phyloP scores from a whole-genome alignment of 2,888 invertebrate genomes.

The Chorisops tibialis region DNA sequence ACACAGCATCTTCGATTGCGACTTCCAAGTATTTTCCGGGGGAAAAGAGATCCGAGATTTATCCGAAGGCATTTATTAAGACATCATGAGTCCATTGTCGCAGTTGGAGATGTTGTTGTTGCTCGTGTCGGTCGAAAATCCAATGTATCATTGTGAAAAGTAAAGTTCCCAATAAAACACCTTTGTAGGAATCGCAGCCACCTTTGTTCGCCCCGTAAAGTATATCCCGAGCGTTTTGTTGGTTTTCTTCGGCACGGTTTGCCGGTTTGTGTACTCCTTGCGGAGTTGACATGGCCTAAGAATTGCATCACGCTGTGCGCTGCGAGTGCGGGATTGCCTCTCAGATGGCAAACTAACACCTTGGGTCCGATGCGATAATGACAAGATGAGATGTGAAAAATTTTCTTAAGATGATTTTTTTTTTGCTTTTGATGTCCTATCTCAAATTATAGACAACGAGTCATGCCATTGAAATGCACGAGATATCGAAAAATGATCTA shows the following conservation, averaged over 20 bases:
- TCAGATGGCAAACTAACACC: conserved; percentile 23
- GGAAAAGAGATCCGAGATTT: conserved; percentile 10
- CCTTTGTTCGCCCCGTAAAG: conserved; percentile 18
- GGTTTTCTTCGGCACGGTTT: not conserved
- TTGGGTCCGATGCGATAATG: conserved; percentile 9
- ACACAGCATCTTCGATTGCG: conserved; percentile 21
- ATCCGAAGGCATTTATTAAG: conserved; percentile 26
- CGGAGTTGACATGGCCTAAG: conserved; percentile 28
- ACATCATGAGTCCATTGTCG: conserved; percentile 24
- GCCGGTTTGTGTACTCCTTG: conserved; percentile 11
- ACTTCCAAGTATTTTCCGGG: conserved; percentile 22
- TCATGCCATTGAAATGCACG: too few species aligned
- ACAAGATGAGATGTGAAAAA: conserved; percentile 2
- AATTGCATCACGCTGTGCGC: conserved; percentile 46
- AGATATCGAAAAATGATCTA: too few species aligned
- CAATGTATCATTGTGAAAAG: conserved; percentile 16
- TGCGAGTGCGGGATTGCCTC: conserved; percentile 13
- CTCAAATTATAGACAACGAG: too few species aligned
- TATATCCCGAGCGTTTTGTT: conserved; percentile 1
- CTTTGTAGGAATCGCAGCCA: conserved; percentile 13
- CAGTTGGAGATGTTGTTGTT: conserved; percentile 23
- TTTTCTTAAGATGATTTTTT: not conserved
- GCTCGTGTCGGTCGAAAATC: conserved; percentile 12
- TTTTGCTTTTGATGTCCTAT: not conserved
- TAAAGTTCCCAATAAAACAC: conserved; percentile 22